These are phyloP conservation scores for Slavum lentiscoides DNA, from an alignment of 2,888 invertebrate genomes.

Conservation along the genomic window DNA sequence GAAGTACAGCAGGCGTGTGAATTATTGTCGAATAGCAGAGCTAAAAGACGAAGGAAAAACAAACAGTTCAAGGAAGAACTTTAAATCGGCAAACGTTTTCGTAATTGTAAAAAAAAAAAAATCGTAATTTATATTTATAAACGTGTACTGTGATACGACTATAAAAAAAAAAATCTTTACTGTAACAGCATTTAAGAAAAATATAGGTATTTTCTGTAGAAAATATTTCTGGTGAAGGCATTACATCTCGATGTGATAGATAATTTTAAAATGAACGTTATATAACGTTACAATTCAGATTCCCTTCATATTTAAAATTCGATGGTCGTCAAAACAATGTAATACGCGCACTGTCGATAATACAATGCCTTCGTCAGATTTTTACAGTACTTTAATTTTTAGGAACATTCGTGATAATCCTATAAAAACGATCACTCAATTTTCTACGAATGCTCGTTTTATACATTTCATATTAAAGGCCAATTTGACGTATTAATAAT, in stretches of 20 bases:
- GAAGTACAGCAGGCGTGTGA: constrained; percentile 93
- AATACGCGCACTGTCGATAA: not conserved
- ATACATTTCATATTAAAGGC: not conserved
- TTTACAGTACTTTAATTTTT: not conserved
- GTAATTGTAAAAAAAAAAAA: constrained; percentile 26
- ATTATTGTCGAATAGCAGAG: constrained; percentile 80
- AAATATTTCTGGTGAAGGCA: constrained; percentile 13
- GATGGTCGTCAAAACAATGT: not conserved
- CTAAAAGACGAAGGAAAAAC: constrained; percentile 73
- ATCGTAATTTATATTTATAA: constrained; percentile 26
- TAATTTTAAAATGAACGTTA: constrained; percentile 1
- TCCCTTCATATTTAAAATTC: not conserved
- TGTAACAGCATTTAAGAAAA: not conserved
- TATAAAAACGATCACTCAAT: not conserved
- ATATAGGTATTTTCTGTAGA: not conserved
- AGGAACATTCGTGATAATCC: not conserved
- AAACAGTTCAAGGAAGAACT: constrained; percentile 62
- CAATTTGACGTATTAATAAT: constrained; percentile 10
- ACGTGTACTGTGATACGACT: constrained; percentile 27
- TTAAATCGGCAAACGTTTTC: not conserved
- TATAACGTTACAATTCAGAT: not conserved
- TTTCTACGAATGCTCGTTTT: constrained; percentile 8
- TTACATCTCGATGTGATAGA: not conserved
- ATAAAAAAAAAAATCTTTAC: not conserved
- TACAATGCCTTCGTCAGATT: constrained; percentile 2